Evolutionary conservation across 2,888 invertebrate genomes (phyloP).

Genomic region (Galerucella pusilla): DNA sequence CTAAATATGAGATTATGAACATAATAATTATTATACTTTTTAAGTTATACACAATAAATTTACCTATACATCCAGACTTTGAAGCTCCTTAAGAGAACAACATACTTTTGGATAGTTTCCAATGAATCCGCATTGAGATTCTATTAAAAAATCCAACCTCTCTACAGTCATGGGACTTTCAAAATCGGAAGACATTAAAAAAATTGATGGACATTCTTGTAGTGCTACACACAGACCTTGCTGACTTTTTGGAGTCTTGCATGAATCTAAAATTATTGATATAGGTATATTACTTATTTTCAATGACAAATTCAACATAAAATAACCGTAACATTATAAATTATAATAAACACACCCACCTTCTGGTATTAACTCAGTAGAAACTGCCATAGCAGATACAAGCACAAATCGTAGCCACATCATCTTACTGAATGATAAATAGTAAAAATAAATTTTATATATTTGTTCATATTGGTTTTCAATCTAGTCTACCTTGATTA

Average conservation of each 20-base stretch:
- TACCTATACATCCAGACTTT: not conserved
- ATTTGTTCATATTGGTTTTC: constrained; percentile 10
- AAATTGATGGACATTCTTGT: constrained; percentile 64
- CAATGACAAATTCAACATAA: not conserved
- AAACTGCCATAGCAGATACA: constrained; percentile 19
- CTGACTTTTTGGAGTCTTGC: constrained; percentile 64
- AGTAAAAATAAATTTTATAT: constrained; percentile 1
- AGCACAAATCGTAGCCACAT: constrained; percentile 23
- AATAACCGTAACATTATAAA: not conserved
- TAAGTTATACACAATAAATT: not conserved
- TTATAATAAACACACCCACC: constrained; percentile 9
- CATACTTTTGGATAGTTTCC: constrained; percentile 67
- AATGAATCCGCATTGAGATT: constrained; percentile 69
- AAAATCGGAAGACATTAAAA: constrained; percentile 56
- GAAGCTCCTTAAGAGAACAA: constrained; percentile 59
- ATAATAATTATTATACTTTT: no score
- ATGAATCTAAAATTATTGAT: constrained; percentile 51
- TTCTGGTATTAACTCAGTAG: constrained; percentile 16
- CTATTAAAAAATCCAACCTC: constrained; percentile 63
- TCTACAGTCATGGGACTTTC: constrained; percentile 51
- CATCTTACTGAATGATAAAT: constrained; percentile 22
- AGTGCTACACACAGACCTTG: constrained; percentile 66
- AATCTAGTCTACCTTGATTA: constrained; percentile 29
- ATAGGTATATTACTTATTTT: not conserved
- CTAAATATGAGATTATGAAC: no score